Percentiles rank a stretch among this genome's conserved stretches.
Conservation (phyloP, 2,888 invertebrate genomes). For the Caenorhabditis uteleia region DNA sequence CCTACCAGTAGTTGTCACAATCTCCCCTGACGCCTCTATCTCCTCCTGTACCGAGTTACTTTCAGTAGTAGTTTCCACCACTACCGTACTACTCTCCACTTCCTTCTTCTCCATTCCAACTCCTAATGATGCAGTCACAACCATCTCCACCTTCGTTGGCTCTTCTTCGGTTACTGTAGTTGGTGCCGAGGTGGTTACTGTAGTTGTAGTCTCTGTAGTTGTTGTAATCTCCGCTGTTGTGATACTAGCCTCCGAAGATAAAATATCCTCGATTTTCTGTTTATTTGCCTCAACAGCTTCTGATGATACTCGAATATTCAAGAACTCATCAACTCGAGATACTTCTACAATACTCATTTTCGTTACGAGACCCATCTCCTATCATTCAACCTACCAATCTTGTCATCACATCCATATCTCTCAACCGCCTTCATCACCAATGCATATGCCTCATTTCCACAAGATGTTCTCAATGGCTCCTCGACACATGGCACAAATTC, state of each 20-base stretch:
- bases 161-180: too few relatives aligned
- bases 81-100: too few relatives aligned
- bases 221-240: background rate
- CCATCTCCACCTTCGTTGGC: too few relatives aligned
- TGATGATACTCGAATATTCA: constrained; percentile 11
- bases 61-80: too few relatives aligned
- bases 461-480: constrained; percentile 15
- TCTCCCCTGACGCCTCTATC: too few relatives aligned
- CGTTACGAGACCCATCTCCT: too few relatives aligned
- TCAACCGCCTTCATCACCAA: constrained; percentile 23
- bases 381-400: constrained; percentile 13
- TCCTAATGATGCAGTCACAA: too few relatives aligned
- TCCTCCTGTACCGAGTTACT: too few relatives aligned
- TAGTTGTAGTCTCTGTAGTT: constrained; percentile 1
- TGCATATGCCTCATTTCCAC: constrained; percentile 25
- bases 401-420: constrained; percentile 23
- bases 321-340: constrained; percentile 20
- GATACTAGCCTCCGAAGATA: background rate
- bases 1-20: too few relatives aligned
- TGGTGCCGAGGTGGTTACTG: background rate
- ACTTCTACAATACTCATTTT: background rate
- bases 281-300: constrained; percentile 2
- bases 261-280: too few relatives aligned
- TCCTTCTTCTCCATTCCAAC: too few relatives aligned
- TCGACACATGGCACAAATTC: constrained; percentile 30